These are phyloP conservation scores for Schizopygopsis malacanthus DNA, from an alignment of 2,797 vertebrate genomes.

Conservation along the genomic window DNA sequence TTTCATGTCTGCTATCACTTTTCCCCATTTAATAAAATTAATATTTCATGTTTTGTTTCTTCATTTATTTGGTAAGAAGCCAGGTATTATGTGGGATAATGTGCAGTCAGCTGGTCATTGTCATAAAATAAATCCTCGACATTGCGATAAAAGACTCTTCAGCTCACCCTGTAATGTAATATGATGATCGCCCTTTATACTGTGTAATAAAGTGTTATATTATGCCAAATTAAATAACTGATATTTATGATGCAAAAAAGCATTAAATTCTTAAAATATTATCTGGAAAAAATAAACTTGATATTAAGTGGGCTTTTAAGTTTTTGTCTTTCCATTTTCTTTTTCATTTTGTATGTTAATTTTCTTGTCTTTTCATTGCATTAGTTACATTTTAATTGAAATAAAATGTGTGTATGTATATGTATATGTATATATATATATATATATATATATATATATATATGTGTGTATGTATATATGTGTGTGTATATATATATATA, in stretches of 20 bases:
- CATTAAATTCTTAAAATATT: neutral
- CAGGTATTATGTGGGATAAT: neutral
- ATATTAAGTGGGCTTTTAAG: no score
- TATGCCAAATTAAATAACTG: neutral
- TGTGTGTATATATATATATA: no score
- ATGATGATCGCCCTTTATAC: neutral
- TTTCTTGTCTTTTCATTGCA: no score
- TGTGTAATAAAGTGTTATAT: neutral
- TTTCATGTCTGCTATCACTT: neutral
- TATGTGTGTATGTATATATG: no score
- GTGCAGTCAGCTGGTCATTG: neutral
- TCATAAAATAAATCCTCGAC: neutral
- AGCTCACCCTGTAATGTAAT: neutral
- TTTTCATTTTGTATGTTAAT: no score
- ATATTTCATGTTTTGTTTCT: neutral
- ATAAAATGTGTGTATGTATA: neutral
- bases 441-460: no score
- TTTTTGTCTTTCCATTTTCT: no score
- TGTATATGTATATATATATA: no score
- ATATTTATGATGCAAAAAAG: neutral
- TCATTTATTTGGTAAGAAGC: neutral
- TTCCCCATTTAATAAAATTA: neutral
- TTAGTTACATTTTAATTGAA: no score
- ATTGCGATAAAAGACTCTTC: neutral
- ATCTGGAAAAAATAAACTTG: neutral